These are phyloP conservation scores for Eudasyphora cyanicolor DNA, from an alignment of 2,888 invertebrate genomes.

Conservation along the genomic window DNA sequence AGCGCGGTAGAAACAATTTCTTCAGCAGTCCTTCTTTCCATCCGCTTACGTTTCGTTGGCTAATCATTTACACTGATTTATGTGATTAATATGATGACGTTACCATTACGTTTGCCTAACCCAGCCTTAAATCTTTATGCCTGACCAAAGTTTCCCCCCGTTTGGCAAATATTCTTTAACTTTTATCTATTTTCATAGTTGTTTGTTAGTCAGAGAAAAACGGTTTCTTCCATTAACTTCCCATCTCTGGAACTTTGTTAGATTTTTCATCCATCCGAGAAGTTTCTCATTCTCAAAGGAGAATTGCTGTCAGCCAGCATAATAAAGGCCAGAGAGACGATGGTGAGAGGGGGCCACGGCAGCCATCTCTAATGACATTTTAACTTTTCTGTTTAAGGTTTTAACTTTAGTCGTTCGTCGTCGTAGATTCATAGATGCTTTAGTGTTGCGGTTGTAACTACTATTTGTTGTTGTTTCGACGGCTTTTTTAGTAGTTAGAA, in stretches of 20 bases:
- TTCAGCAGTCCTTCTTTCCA: too few relatives aligned
- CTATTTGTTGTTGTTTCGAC: constrained; percentile 17
- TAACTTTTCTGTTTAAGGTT: constrained; percentile 44
- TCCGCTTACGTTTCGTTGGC: too few relatives aligned
- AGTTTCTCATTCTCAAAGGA: background rate
- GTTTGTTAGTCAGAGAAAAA: too few relatives aligned
- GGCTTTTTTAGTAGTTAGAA: too few relatives aligned
- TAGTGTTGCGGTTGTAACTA: background rate
- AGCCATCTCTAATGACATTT: constrained; percentile 44
- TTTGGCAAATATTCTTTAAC: too few relatives aligned
- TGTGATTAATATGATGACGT: too few relatives aligned
- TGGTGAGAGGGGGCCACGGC: background rate
- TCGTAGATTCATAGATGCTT: background rate
- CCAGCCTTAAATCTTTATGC: too few relatives aligned
- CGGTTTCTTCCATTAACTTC: background rate
- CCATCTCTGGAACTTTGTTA: background rate
- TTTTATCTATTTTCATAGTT: too few relatives aligned
- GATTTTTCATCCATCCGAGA: background rate
- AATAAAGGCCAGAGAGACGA: background rate
- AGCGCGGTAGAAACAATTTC: too few relatives aligned
- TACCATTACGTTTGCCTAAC: too few relatives aligned
- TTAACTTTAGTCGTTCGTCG: constrained; percentile 35
- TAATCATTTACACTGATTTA: too few relatives aligned
- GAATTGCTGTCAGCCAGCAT: background rate
- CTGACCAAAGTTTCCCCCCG: too few relatives aligned